Base-by-base conservation (phyloP, 1,140 invertebrate species). In the Liolophura sinensis region DNA sequence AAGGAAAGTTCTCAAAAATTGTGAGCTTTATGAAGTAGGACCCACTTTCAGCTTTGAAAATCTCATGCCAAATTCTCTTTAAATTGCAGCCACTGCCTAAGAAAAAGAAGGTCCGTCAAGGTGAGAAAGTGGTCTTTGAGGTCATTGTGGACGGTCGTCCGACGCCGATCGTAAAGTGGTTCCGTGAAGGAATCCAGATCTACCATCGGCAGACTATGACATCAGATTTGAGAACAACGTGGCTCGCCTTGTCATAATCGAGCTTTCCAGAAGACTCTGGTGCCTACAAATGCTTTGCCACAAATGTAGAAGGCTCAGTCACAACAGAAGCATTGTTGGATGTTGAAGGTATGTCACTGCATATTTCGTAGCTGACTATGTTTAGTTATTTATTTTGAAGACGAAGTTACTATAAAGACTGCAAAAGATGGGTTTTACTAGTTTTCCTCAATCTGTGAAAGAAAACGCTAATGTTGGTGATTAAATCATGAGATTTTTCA, bases 221-320 rank as follows among this genome's bases (percentile, higher is more conserved):
- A 77, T 84, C n/a, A 72, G 73, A 6, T 80, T 74, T 47, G 73
- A 64, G 20, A 75, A 82, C 58, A 76, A 75, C 24, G 60, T 71
- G 0, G 76, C 75, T 60, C 93, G 92, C 76, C 85, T 98, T 60
- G 89, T 91, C 71, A 97, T 98, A 70, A 91, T 93, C 18, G 95
- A 83, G 95, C 97, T 75, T 98, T 97, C 90, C 95, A 15, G 87
- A 90, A 75, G 97, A 99, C 85, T 89, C 90, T 78, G 97, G 97
- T 47, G 92, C 95, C 79, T 99, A 98, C 81, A 90, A 93, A 67
- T 98, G 96, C 85, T 88, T 92, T 69, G 93, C 96, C 22, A 91
- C 91, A 60, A 97, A 96, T 82, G 90, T 91, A 27, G 92, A 93
- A 56, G 97, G 97, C 75, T 89, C 91, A 73, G 93, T 92, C 31